Conservation (phyloP, 2,888 invertebrate species). For the Cactoblastis cactorum region DNA sequence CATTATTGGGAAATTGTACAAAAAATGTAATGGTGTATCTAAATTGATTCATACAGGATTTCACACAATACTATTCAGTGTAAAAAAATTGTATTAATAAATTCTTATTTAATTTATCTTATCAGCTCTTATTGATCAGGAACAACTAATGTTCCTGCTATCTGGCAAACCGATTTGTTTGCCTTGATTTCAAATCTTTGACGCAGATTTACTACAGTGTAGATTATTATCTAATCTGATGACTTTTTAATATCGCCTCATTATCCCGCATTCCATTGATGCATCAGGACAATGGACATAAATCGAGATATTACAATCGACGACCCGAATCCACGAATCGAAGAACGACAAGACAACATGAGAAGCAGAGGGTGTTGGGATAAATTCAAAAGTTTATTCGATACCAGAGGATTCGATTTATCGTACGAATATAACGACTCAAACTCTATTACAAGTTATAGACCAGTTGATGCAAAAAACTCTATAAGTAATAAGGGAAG, state of each 20-base stretch:
- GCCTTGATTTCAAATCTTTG: slow-evolving; percentile 26
- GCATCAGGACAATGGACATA: slow-evolving; percentile 23
- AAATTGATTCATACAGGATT: not conserved
- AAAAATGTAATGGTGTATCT: not conserved
- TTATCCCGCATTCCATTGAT: slow-evolving; percentile 1
- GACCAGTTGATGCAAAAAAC: slow-evolving; percentile 43
- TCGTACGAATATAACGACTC: slow-evolving; percentile 54
- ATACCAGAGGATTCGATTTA: slow-evolving; percentile 68
- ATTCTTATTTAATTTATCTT: not conserved
- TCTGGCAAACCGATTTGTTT: slow-evolving; percentile 20
- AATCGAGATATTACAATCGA: slow-evolving; percentile 18
- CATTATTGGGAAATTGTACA: not conserved
- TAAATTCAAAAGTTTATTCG: slow-evolving; percentile 61
- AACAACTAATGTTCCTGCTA: slow-evolving; percentile 19
- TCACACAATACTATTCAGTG: not conserved
- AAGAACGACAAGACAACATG: slow-evolving; percentile 11
- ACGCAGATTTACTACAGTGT: slow-evolving; percentile 25
- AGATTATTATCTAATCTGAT: slow-evolving; percentile 1
- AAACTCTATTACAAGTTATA: slow-evolving; percentile 33
- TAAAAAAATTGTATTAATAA: not conserved
- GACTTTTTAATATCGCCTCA: slow-evolving; percentile 19
- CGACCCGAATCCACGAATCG: slow-evolving; percentile 17
- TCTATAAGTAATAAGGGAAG: slow-evolving; percentile 48
- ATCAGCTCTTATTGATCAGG: slow-evolving; percentile 19
- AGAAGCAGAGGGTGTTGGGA: slow-evolving; percentile 53